These are phyloP conservation scores for Polydrusus pterygomalis DNA, from an alignment of 2,888 invertebrate species.

Conservation along the genomic window DNA sequence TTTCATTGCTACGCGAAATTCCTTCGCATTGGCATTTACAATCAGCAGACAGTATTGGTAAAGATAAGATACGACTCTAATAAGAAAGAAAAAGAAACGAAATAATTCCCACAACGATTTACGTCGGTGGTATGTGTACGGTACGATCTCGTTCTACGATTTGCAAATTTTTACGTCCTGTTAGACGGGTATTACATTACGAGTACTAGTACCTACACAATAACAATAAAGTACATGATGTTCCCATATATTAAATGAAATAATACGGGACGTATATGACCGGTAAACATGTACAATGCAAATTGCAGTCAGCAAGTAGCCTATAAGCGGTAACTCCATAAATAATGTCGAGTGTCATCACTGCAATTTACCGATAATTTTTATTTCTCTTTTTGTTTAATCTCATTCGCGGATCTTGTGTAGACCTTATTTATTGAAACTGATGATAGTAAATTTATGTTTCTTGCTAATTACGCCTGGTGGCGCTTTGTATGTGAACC, in stretches of 20 bases:
- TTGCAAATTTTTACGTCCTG: not conserved
- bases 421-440: conserved; percentile 16
- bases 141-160: conserved; percentile 11
- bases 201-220: conserved; percentile 17
- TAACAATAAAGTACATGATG: conserved; percentile 34
- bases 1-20: not conserved
- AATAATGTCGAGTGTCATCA: conserved; percentile 46
- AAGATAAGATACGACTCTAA: not conserved
- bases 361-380: conserved; percentile 45
- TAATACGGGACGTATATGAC: conserved; percentile 18
- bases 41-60: not conserved
- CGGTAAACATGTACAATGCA: conserved; percentile 24
- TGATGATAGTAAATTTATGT: not conserved
- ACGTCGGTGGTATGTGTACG: conserved; percentile 3
- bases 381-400: conserved; percentile 34
- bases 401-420: conserved; percentile 16
- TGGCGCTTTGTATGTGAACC: not conserved
- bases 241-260: conserved; percentile 35
- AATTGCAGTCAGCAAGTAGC: conserved; percentile 39
- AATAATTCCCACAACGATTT: not conserved
- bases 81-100: not conserved
- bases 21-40: conserved; percentile 2
- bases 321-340: conserved; percentile 35
- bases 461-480: not conserved
- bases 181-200: conserved; percentile 33